These are phyloP conservation scores for Anaspis maculata DNA, from an alignment of 2,888 invertebrate genomes.

Conservation along the genomic window DNA sequence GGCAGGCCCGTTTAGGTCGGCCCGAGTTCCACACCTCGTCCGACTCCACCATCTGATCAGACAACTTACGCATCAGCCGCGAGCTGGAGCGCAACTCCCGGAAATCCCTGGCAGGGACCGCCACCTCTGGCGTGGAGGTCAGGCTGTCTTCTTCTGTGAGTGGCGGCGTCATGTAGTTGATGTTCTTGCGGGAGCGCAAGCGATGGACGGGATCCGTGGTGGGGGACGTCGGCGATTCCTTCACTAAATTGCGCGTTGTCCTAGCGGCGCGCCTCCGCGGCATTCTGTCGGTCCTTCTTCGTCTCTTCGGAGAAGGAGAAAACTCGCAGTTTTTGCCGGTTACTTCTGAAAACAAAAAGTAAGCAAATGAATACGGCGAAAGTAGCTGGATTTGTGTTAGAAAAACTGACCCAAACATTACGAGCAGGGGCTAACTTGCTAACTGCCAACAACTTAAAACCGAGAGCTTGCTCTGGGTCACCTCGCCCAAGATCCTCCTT, in stretches of 20 bases:
- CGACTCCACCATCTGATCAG: slow-evolving; percentile 12
- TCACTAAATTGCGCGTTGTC: slow-evolving; percentile 13
- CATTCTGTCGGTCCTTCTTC: slow-evolving; percentile 22
- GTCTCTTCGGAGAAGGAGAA: slow-evolving; percentile 7
- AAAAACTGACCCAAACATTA: too few species aligned
- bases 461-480: too few species aligned
- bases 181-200: slow-evolving; percentile 38
- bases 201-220: slow-evolving; percentile 35
- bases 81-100: slow-evolving; percentile 34
- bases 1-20: slow-evolving; percentile 34
- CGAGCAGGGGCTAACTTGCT: too few species aligned
- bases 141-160: slow-evolving; percentile 38
- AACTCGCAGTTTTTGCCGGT: slow-evolving; percentile 12
- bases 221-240: slow-evolving; percentile 28
- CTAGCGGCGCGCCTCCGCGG: slow-evolving; percentile 19
- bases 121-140: slow-evolving; percentile 28
- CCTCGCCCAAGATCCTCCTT: too few species aligned
- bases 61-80: slow-evolving; percentile 27
- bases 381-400: not conserved
- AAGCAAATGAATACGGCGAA: slow-evolving; percentile 1
- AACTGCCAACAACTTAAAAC: too few species aligned
- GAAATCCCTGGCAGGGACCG: slow-evolving; percentile 21
- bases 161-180: slow-evolving; percentile 37
- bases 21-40: slow-evolving; percentile 37
- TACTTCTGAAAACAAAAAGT: slow-evolving; percentile 18